These are phyloP conservation scores for Colinus virginianus DNA, from an alignment of 2,113 vertebrate species.

Conservation along the genomic window DNA sequence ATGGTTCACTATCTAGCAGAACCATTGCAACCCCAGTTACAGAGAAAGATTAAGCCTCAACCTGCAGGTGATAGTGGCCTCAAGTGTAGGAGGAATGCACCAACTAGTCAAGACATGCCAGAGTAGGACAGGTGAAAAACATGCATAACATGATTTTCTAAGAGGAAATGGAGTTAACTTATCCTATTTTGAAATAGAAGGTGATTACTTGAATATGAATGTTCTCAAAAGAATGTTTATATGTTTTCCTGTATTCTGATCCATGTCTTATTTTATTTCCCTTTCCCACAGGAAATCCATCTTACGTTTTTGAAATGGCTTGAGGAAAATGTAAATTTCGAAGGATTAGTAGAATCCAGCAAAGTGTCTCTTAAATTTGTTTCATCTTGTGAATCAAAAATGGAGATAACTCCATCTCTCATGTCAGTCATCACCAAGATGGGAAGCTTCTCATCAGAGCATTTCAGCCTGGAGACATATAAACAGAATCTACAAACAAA, in stretches of 20 bases:
- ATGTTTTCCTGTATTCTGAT: neutral
- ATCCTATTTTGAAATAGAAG: neutral
- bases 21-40: neutral
- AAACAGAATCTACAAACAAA: constrained; percentile 82
- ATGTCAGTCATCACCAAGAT: constrained; percentile 80
- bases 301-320: constrained; percentile 81
- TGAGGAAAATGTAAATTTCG: constrained; percentile 53
- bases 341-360: constrained; percentile 76
- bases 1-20: neutral
- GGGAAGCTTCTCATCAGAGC: constrained; percentile 68
- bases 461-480: constrained; percentile 87
- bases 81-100: neutral
- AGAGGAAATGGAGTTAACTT: neutral
- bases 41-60: neutral
- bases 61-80: fast-evolving
- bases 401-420: constrained; percentile 58
- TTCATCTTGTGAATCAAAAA: constrained; percentile 51
- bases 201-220: neutral
- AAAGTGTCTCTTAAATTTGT: constrained; percentile 82
- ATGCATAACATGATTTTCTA: neutral
- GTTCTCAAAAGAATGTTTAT: fast-evolving
- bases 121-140: neutral
- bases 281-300: constrained; percentile 66
- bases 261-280: neutral
- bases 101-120: neutral